Percentiles rank a stretch among this genome's conserved stretches.
These are phyloP conservation scores for Tinea pellionella DNA, from an alignment of 2,888 invertebrate species.

Conservation along the genomic window DNA sequence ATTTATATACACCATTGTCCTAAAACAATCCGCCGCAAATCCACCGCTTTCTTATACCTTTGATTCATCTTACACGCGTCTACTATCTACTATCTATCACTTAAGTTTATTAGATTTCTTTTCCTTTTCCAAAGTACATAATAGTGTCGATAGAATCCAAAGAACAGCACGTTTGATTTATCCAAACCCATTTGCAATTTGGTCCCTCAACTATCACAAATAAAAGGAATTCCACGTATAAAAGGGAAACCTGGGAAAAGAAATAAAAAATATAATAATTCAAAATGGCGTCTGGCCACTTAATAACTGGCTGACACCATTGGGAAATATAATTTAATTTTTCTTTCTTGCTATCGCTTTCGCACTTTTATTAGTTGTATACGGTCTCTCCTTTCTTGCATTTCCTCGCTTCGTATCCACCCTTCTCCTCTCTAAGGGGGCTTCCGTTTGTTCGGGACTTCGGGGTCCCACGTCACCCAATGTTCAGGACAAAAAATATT, in stretches of 20 bases:
- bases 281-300: constrained; percentile 70
- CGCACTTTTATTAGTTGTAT: constrained; percentile 25
- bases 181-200: constrained; percentile 39
- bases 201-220: constrained; percentile 56
- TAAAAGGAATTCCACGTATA: constrained; percentile 58
- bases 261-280: constrained; percentile 66
- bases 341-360: constrained; percentile 44
- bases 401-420: constrained; percentile 41
- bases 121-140: background rate
- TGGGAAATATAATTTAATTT: constrained; percentile 72
- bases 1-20: no score
- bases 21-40: no score
- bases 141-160: background rate
- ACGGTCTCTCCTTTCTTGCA: constrained; percentile 36
- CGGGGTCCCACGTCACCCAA: constrained; percentile 47
- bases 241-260: constrained; percentile 55
- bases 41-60: no score
- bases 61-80: no score
- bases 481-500: constrained; percentile 64
- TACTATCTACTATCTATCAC: no score
- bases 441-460: constrained; percentile 42
- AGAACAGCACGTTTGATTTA: background rate
- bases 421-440: constrained; percentile 30
- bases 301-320: constrained; percentile 72
- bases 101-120: background rate